A percentile compares a stretch with the other conserved stretches of the same genome.
Conservation (phyloP, 2,797 vertebrate genomes). For the Oreochromis mossambicus region DNA sequence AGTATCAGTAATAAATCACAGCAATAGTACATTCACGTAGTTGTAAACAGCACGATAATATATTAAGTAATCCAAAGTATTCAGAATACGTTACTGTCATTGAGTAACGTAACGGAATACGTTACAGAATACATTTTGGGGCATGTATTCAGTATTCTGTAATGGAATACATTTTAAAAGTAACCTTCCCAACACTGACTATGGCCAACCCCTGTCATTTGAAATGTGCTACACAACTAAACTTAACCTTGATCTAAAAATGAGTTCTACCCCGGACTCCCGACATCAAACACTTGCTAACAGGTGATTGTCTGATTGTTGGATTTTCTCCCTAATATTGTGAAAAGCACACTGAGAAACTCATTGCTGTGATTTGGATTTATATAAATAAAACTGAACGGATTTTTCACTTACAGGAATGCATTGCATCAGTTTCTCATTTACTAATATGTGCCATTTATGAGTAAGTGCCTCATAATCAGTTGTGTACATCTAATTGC, state of each 20-base stretch:
- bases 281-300: background rate
- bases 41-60: too few relatives aligned
- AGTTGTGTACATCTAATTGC: background rate
- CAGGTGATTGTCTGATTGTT: background rate
- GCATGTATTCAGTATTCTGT: too few relatives aligned
- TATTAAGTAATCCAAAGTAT: too few relatives aligned
- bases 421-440: background rate
- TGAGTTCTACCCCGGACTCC: background rate
- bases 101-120: too few relatives aligned
- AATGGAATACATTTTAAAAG: too few relatives aligned
- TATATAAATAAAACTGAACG: background rate
- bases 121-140: too few relatives aligned
- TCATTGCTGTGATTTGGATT: background rate
- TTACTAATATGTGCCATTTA: background rate
- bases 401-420: background rate
- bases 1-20: too few relatives aligned
- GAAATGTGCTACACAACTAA: background rate
- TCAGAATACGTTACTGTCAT: too few relatives aligned
- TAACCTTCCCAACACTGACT: too few relatives aligned
- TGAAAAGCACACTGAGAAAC: background rate
- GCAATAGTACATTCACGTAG: too few relatives aligned
- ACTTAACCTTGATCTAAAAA: background rate
- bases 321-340: background rate
- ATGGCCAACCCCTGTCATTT: rapidly evolving
- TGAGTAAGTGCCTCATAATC: background rate